Evolutionary conservation across 2,888 invertebrate species (phyloP), one percentile per base, ranked within the genome.

Genomic region (Didymodactylos carnosus): DNA sequence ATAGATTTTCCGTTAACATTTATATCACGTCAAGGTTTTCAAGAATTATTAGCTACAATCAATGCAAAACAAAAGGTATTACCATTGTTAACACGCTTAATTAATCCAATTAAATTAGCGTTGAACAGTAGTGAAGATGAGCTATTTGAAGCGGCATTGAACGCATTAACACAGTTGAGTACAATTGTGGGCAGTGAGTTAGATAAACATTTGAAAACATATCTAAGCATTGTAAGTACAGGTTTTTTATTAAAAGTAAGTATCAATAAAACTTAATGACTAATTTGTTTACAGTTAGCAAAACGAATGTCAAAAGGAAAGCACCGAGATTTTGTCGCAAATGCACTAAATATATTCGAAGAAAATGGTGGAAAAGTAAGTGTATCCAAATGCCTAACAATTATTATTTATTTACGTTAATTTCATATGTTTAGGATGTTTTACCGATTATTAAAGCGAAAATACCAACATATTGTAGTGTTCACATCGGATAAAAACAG

Each of bases 1-100:
- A 81, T 80, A 19, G 80, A 80, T 7, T 81, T 82, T 77, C 82
- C 82, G 11, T 82, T 82, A 77, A 78, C 79, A 25, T 82, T 82
- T 79, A 81, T 82, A 7, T 80, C 82, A 8, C 77, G 79, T 75
- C 78, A 77, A 49, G 82, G 82, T 13, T 82, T 82, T 76, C 80
- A 80, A 75, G 82, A 82, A 72, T 75, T 82, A 69, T 76, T 82
- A 23, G 79, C 79, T 39, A 78, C 79, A 13, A 77, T 77, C 19
- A 78, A 78, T 72, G 79, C 81, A 41, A 77, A 75, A 14, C 77
- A 78, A 27, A 80, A 79, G 75, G 78, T 79, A 6, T 39, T 78
- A 29, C 81, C 81, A 39, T 75, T 82, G 69, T 76, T 82, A 73
- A 79, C 80, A 14, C 80, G 80, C 77, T 74, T 82, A 8, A 78